Conservation (phyloP, 2,888 invertebrate genomes). For the Meiosimyza platycephala region DNA sequence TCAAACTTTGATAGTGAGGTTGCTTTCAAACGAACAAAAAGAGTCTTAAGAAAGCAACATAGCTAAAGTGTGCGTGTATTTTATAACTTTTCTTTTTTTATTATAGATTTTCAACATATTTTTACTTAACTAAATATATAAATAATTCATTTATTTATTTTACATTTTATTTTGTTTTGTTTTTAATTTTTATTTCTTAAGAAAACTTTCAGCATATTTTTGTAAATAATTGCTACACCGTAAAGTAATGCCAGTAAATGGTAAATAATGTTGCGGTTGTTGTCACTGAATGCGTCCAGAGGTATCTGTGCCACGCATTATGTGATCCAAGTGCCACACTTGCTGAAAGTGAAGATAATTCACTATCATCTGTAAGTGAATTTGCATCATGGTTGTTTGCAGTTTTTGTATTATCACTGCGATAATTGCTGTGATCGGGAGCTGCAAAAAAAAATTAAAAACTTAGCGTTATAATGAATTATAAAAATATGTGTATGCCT, state of each 20-base stretch:
- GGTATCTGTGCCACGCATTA: slow-evolving; percentile 7
- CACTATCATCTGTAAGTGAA: slow-evolving; percentile 62
- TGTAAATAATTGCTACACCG: too few species aligned
- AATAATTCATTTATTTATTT: slow-evolving; percentile 30
- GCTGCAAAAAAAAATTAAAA: slow-evolving; percentile 48
- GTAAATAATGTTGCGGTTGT: neutral
- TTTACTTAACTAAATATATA: slow-evolving; percentile 27
- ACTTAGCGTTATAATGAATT: neutral
- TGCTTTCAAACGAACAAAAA: too few species aligned
- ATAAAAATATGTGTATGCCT: neutral
- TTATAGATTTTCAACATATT: slow-evolving; percentile 3
- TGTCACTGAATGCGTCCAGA: neutral
- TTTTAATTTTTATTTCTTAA: neutral
- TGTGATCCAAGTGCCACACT: slow-evolving; percentile 8
- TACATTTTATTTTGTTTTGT: slow-evolving; percentile 3
- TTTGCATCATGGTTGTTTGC: slow-evolving; percentile 62
- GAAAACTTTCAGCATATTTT: too few species aligned
- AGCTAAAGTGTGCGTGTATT: neutral
- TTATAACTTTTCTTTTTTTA: neutral
- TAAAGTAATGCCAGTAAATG: too few species aligned
- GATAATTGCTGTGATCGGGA: slow-evolving; percentile 63
- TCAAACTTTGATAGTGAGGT: too few species aligned
- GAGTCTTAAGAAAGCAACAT: too few species aligned
- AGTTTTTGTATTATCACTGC: slow-evolving; percentile 56
- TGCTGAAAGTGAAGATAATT: slow-evolving; percentile 37